Percentiles rank a stretch among this genome's conserved stretches.
These are phyloP conservation scores for Scaptomyza pallida DNA, from an alignment of 1,140 invertebrate species.

Conservation along the genomic window DNA sequence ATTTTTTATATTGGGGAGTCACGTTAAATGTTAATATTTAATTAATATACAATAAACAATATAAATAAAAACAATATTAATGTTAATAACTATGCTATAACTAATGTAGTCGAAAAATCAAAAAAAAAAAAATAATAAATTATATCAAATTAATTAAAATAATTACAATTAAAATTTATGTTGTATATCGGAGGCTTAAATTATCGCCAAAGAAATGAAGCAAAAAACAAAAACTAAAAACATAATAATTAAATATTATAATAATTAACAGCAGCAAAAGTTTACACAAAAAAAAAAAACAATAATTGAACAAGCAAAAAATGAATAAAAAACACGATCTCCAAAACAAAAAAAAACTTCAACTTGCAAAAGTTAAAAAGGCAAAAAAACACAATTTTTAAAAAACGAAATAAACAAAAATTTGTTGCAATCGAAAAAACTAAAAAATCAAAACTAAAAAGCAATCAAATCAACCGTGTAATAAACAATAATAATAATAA, in stretches of 20 bases:
- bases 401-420: slow-evolving; percentile 8
- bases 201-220: slow-evolving; percentile 82
- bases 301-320: slow-evolving; percentile 24
- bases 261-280: slow-evolving; percentile 40
- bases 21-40: slow-evolving; percentile 34
- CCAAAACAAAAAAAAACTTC: slow-evolving; percentile 50
- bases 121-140: slow-evolving; percentile 53
- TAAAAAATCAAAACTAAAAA: slow-evolving; percentile 19
- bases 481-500: slow-evolving; percentile 45
- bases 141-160: slow-evolving; percentile 62
- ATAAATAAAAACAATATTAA: slow-evolving; percentile 41
- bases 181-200: slow-evolving; percentile 84
- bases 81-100: slow-evolving; percentile 13
- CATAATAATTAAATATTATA: slow-evolving; percentile 45
- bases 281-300: too few relatives aligned
- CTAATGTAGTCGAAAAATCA: slow-evolving; percentile 17
- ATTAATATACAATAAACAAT: slow-evolving; percentile 53
- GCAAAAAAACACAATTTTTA: slow-evolving; percentile 29
- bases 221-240: slow-evolving; percentile 37
- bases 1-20: background rate
- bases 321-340: slow-evolving; percentile 67
- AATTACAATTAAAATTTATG: slow-evolving; percentile 63
- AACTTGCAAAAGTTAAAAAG: slow-evolving; percentile 57
- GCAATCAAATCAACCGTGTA: slow-evolving; percentile 42
- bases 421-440: slow-evolving; percentile 29